These are phyloP conservation scores for Petromus typicus DNA, from an alignment of 2,113 vertebrate genomes.

Conservation along the genomic window DNA sequence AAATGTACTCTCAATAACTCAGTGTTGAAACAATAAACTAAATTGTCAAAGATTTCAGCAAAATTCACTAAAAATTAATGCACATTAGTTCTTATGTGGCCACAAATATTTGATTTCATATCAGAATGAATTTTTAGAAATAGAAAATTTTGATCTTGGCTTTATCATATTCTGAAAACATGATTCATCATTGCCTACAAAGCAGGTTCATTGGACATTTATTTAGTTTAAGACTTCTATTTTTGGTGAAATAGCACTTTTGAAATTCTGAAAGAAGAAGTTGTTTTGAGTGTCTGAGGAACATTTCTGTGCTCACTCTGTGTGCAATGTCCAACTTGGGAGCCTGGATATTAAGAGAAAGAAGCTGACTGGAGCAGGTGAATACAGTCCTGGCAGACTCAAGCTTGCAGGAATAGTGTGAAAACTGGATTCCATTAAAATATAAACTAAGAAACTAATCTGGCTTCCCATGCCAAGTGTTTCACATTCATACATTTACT, in stretches of 20 bases:
- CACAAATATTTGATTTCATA: neutral
- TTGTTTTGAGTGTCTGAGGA: neutral
- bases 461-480: neutral
- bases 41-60: neutral
- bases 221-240: conserved; percentile 15
- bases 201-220: conserved; percentile 6
- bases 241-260: neutral
- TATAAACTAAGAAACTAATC: conserved; percentile 45
- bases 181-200: conserved; percentile 8
- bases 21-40: neutral
- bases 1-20: neutral
- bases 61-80: conserved; percentile 10
- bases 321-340: neutral
- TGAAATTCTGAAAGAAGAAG: neutral
- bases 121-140: conserved; percentile 34
- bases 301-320: neutral
- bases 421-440: conserved; percentile 50
- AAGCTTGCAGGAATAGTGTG: neutral
- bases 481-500: conserved; percentile 11
- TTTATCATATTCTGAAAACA: conserved; percentile 43
- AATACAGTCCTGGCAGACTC: neutral
- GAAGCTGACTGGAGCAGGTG: neutral
- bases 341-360: neutral
- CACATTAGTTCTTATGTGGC: neutral
- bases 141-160: conserved; percentile 23